Percentiles rank a stretch among this genome's conserved stretches.
phyloP scores from a whole-genome alignment of 2,888 invertebrate species.

The Cosmia pyralina region DNA sequence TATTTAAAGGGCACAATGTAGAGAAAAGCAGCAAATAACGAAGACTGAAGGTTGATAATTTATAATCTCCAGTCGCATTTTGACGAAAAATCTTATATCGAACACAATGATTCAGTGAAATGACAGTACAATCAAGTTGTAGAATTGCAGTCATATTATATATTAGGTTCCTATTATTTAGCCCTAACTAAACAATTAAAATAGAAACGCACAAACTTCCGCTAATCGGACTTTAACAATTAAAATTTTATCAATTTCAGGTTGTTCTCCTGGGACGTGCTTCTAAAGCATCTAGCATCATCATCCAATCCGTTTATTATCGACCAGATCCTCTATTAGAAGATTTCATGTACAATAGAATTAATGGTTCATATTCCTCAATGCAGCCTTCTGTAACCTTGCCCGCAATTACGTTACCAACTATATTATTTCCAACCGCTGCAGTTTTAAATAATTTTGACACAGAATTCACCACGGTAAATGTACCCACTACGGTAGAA shows the following conservation, averaged over 20 bases:
- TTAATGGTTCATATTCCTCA: background rate
- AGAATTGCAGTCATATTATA: background rate
- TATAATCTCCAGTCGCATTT: too few species aligned
- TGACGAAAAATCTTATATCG: background rate
- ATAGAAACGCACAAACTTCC: background rate
- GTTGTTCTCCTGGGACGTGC: constrained; percentile 50
- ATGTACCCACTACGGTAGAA: background rate
- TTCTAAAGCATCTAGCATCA: constrained; percentile 44
- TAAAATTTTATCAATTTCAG: constrained; percentile 52
- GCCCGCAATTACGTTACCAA: constrained; percentile 20
- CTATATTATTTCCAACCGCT: constrained; percentile 23
- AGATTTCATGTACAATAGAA: constrained; percentile 1
- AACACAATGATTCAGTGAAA: background rate
- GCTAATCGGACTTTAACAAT: background rate
- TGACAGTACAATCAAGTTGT: too few species aligned
- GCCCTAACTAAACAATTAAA: background rate
- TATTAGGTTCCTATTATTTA: background rate
- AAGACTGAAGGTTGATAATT: too few species aligned
- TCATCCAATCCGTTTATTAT: constrained; percentile 46
- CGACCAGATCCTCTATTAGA: background rate
- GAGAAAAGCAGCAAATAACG: too few species aligned
- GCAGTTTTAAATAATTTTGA: background rate
- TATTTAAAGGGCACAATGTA: too few species aligned
- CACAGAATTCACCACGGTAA: background rate
- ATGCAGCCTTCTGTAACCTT: background rate